Percentiles rank a stretch among this genome's conserved stretches.
Conservation (phyloP, 2,797 vertebrate species). For the Loriculus beryllinus region DNA sequence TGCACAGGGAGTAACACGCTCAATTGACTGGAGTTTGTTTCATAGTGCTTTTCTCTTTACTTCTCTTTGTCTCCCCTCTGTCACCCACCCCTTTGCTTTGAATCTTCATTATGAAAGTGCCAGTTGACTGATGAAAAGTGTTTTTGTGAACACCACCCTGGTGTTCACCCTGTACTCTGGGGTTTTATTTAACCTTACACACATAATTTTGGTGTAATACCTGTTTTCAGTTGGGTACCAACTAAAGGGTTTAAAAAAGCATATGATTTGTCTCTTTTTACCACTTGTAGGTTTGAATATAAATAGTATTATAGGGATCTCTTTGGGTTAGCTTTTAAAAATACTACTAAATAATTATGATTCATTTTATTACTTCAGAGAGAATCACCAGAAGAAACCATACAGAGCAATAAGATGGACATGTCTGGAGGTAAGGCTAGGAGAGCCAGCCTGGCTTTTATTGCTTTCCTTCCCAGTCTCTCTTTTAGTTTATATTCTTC, state of each 20-base stretch:
- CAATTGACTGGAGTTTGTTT: not conserved
- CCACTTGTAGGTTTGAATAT: not conserved
- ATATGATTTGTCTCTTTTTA: not conserved
- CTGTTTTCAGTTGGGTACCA: not conserved
- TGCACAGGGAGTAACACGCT: not conserved
- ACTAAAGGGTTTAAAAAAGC: not conserved
- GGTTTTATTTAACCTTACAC: not conserved
- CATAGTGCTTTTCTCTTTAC: accelerated
- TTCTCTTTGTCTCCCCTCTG: not conserved
- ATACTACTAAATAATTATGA: not conserved
- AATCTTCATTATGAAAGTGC: not conserved
- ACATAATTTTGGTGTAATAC: not conserved
- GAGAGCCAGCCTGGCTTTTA: not conserved
- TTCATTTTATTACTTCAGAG: conserved; percentile 78
- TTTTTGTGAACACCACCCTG: not conserved
- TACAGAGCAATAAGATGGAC: conserved; percentile 91
- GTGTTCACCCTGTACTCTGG: not conserved
- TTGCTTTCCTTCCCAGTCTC: not conserved
- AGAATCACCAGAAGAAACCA: conserved; percentile 90
- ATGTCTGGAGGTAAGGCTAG: conserved; percentile 79
- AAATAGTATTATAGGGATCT: not conserved
- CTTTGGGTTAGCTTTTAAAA: not conserved
- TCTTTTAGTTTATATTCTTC: not conserved
- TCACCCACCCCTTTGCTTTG: not conserved
- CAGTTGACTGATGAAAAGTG: not conserved